Base-by-base conservation (phyloP, 2,888 invertebrate genomes). In the Zygaena filipendulae region DNA sequence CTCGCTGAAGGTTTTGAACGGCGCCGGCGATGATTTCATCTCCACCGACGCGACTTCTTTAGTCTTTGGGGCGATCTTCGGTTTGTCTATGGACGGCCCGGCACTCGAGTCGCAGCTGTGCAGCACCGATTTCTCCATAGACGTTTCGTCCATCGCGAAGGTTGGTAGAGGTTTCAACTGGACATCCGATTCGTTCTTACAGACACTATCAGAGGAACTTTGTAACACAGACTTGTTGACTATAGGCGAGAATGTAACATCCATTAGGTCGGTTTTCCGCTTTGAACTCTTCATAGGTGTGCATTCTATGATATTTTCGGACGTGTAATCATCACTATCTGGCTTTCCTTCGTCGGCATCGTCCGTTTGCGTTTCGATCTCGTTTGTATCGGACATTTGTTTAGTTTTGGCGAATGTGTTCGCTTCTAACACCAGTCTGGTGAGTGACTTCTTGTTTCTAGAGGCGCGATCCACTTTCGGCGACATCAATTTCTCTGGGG, bases 191-290 rank as follows among this genome's bases (percentile, higher is more conserved):
- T 34, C 34, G 13, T 33, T 28, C 43, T 57, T 54, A 16, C 16
- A 0, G 26, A 46, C 42, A 13, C 56, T 64, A 21, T 72, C 72
- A 10, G 52, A 43, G 0, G 69, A 62, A 36, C 72, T 72, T 33
- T 58, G 60, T 20, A 79, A 42, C 4, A 77, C 40, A 1, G 79
- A 75, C 44, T 74, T 72, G 39, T 75, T 63, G 7, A 56, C 52
- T 32, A 79, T 79, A 2, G 79, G 79, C 2, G 79, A 79, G 20
- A 79, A 47, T 0, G 70, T 67, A 0, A 75, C 59, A 21, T 77
- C 74, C 59, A 77, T 59, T 1, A 75, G 42, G 30, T 47, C 54
- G 0, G 58, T 40, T 0, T 47, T 43, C 35, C 58, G 56, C 46
- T 63, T 67, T 3, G 45, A 33, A 2, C 59, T 30, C 32, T 77